Evolutionary conservation across 1,140 invertebrate genomes (phyloP).

Genomic region (Mizuhopecten yessoensis): DNA sequence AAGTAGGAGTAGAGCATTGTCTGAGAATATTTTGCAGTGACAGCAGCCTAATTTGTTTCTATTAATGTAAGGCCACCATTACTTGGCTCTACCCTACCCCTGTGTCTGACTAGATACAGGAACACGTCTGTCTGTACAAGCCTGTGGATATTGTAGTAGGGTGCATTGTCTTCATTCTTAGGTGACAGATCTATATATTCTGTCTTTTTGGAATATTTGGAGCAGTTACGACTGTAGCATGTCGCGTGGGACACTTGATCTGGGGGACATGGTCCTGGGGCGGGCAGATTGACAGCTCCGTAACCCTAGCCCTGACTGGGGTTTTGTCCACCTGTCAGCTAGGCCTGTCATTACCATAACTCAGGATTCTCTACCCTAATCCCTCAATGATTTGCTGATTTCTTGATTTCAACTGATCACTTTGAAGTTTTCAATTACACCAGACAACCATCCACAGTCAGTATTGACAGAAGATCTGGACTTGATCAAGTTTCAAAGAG

Average conservation of each 20-base stretch:
- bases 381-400: conserved; percentile 30
- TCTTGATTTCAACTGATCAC: conserved; percentile 33
- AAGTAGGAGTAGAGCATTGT: too few species aligned
- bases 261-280: neutral
- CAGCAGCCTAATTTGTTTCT: too few species aligned
- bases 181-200: neutral
- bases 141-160: neutral
- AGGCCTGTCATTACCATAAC: neutral
- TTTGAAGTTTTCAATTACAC: conserved; percentile 35
- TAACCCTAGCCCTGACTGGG: neutral
- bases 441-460: neutral
- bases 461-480: neutral
- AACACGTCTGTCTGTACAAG: neutral
- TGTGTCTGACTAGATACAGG: too few species aligned
- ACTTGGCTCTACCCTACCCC: too few species aligned
- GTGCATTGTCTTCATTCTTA: neutral
- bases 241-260: neutral
- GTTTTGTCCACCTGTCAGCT: neutral
- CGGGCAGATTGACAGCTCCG: neutral
- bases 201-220: neutral
- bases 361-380: neutral
- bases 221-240: neutral
- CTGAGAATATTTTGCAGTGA: too few species aligned
- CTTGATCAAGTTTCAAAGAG: neutral
- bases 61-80: too few species aligned